These are phyloP conservation scores for Meiosimyza platycephala DNA, from an alignment of 2,888 invertebrate genomes.

Conservation along the genomic window DNA sequence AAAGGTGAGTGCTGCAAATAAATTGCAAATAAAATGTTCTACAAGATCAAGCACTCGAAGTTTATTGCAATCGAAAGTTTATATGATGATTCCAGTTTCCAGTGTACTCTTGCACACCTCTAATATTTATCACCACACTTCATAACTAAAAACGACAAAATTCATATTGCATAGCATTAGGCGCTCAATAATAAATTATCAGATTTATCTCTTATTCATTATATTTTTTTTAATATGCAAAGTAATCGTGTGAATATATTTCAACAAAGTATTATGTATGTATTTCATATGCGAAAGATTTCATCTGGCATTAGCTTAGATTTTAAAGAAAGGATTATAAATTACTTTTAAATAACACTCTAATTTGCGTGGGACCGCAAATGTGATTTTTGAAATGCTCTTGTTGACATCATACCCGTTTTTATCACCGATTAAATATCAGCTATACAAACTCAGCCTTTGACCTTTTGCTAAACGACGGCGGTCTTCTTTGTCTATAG, in stretches of 20 bases:
- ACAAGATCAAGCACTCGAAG: too few relatives aligned
- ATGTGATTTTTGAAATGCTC: not conserved
- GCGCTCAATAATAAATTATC: too few relatives aligned
- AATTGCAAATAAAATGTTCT: too few relatives aligned
- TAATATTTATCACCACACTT: too few relatives aligned
- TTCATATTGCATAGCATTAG: too few relatives aligned
- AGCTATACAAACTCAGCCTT: not conserved
- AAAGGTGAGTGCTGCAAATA: too few relatives aligned
- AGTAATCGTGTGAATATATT: not conserved
- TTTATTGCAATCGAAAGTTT: too few relatives aligned
- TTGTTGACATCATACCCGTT: not conserved
- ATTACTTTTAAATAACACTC: not conserved
- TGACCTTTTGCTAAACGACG: slow-evolving; percentile 7
- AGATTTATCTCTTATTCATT: too few relatives aligned
- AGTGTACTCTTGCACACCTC: too few relatives aligned
- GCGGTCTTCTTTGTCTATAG: not conserved
- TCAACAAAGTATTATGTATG: too few relatives aligned
- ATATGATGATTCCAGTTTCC: too few relatives aligned
- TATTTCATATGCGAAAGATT: not conserved
- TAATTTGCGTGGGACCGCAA: slow-evolving; percentile 33
- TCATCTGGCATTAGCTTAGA: not conserved
- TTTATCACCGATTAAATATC: slow-evolving; percentile 2
- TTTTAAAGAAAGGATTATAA: not conserved
- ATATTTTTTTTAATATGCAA: not conserved
- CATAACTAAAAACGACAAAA: too few relatives aligned